Evolutionary conservation across 1,140 invertebrate genomes (phyloP).

Genomic region (Conopomorpha cramerella): DNA sequence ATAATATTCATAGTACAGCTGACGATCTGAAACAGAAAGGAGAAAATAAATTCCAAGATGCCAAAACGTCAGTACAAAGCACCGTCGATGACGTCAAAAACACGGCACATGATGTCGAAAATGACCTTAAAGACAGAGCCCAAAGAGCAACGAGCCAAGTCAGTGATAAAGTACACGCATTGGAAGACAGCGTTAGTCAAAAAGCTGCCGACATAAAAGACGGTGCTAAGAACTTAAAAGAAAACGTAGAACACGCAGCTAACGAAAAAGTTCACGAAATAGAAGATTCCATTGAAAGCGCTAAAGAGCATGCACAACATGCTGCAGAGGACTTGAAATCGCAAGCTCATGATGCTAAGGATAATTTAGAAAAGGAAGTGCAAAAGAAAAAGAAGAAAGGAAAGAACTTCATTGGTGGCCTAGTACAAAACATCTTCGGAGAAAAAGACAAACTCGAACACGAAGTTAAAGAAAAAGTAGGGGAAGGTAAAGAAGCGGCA

Average conservation of each 20-base stretch:
- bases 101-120: neutral
- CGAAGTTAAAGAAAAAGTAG: slow-evolving; percentile 31
- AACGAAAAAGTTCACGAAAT: slow-evolving; percentile 22
- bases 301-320: slow-evolving; percentile 17
- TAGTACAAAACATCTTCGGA: slow-evolving; percentile 44
- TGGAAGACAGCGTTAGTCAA: slow-evolving; percentile 16
- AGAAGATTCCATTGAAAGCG: slow-evolving; percentile 18
- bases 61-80: neutral
- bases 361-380: slow-evolving; percentile 21
- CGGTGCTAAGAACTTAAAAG: slow-evolving; percentile 13
- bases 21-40: slow-evolving; percentile 9
- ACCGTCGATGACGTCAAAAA: neutral
- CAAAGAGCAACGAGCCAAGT: slow-evolving; percentile 8
- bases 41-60: slow-evolving; percentile 4
- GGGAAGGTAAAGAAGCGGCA: slow-evolving; percentile 29
- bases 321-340: slow-evolving; percentile 3
- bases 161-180: slow-evolving; percentile 11
- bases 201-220: slow-evolving; percentile 17
- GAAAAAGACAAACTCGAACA: slow-evolving; percentile 48
- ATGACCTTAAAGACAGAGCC: slow-evolving; percentile 2
- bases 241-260: slow-evolving; percentile 17
- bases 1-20: slow-evolving; percentile 10
- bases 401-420: slow-evolving; percentile 41
- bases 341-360: slow-evolving; percentile 16
- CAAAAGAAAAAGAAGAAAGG: slow-evolving; percentile 48